phyloP scores from a whole-genome alignment of 2,888 invertebrate species.

The Herminia tarsipennalis region DNA sequence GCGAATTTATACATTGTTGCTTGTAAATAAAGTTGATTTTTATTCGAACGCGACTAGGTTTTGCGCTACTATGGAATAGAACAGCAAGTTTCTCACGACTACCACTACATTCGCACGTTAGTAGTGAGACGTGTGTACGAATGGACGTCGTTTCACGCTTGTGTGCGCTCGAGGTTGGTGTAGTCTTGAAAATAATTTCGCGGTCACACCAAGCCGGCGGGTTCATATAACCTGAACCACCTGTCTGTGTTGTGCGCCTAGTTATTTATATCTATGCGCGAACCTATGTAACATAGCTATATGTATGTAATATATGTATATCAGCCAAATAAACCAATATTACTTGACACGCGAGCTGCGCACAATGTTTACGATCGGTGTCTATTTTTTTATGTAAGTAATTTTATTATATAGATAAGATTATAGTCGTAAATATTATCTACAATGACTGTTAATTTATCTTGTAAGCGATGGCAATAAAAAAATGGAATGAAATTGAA shows the following conservation, averaged over 20 bases:
- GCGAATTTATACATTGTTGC: conserved; percentile 44
- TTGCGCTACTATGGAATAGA: conserved; percentile 57
- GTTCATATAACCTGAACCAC: conserved; percentile 83
- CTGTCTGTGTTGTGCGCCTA: conserved; percentile 82
- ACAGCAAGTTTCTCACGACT: conserved; percentile 82
- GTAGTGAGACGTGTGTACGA: conserved; percentile 77
- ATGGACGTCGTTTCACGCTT: conserved; percentile 56
- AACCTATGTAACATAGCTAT: conserved; percentile 71
- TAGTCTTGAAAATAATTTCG: conserved; percentile 86
- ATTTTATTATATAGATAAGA: conserved; percentile 16
- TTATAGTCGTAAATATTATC: conserved; percentile 20
- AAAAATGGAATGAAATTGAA: conserved; percentile 50
- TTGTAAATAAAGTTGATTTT: conserved; percentile 57
- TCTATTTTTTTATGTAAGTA: neutral
- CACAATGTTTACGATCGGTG: conserved; percentile 6
- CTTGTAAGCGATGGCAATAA: conserved; percentile 28
- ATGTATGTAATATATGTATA: conserved; percentile 36
- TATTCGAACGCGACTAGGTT: conserved; percentile 27
- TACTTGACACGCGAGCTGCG: conserved; percentile 24
- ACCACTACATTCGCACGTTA: conserved; percentile 71
- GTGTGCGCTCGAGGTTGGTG: conserved; percentile 76
- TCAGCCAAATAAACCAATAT: conserved; percentile 33
- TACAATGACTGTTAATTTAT: conserved; percentile 41
- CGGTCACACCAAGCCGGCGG: conserved; percentile 81
- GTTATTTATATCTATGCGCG: conserved; percentile 83